Base-by-base conservation (phyloP, 1,140 invertebrate genomes). In the Anoplolepis gracilipes region DNA sequence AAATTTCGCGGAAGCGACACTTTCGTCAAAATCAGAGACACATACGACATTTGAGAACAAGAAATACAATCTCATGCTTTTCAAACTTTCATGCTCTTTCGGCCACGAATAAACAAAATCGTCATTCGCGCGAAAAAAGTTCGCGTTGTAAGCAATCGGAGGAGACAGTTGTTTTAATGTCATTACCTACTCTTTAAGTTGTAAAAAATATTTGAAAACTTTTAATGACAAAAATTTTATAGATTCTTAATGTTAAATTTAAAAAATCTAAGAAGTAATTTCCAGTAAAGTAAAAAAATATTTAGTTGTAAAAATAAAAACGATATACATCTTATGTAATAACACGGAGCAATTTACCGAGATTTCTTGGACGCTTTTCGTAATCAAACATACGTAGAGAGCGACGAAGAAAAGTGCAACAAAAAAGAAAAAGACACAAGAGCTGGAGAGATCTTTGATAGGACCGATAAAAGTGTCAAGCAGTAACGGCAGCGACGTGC, bases 391-490 rank as follows among this genome's bases (percentile, higher is more conserved):
- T 67, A 85, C 36, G 10, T 8, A 42, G 46, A 72, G n/a, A 72
- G 2, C 2, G 16, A 55, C 1, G 7, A 73, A 70, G 22, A 2
- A 49, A 67, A 39, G 53, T 55, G 25, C n/a, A 62, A 57, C 6
- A 13, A 13, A 25, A 22, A 76, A 42, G 19, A 61, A 22, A 28
- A 49, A 49, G 46, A 49, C 13, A 62, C 22, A 30, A 33, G 62
- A 42, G 39, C 11, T n/a, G 59, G 19, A 49, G 42, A 62, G 42
- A 77, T 53, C 59, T 28, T 59, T 61, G 65, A 82, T 64, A 72
- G 33, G 42, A 77, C 53, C 65, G 65, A 89, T 88, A 86, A 84
- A 89, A 86, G 53, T 82, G 77, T 86, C 84, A 64, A 77, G 6
- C 22, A 61, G 28, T 76, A 86, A 85, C 70, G 53, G 28, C 36